These are phyloP conservation scores for Allacma fusca DNA, from an alignment of 2,888 invertebrate species.

Conservation along the genomic window DNA sequence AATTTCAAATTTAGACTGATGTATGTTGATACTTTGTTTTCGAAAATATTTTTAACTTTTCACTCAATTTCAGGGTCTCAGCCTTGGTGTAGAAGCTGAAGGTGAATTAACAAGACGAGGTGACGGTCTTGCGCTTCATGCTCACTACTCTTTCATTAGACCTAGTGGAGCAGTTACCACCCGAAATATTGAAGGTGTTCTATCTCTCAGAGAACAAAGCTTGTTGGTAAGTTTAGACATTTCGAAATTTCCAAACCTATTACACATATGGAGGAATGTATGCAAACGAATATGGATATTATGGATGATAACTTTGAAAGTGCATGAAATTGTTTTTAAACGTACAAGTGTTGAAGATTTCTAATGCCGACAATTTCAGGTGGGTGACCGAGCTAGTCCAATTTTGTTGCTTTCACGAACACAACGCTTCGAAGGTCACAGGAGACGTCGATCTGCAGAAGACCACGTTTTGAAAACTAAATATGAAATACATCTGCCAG, in stretches of 20 bases:
- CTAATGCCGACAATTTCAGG: conserved; percentile 11
- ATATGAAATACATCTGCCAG: conserved; percentile 41
- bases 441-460: conserved; percentile 10
- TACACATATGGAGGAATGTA: too few species aligned
- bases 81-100: conserved; percentile 18
- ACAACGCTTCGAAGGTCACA: background rate
- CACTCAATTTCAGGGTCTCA: conserved; percentile 40
- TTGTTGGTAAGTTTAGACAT: conserved; percentile 28
- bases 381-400: conserved; percentile 30
- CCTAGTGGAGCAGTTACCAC: conserved; percentile 20
- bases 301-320: too few species aligned
- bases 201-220: conserved; percentile 27
- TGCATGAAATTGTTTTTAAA: too few species aligned
- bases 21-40: too few species aligned
- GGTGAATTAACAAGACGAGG: background rate
- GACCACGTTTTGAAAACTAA: conserved; percentile 11
- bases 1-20: too few species aligned
- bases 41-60: too few species aligned
- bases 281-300: too few species aligned
- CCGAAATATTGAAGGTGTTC: conserved; percentile 6
- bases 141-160: conserved; percentile 32
- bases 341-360: too few species aligned
- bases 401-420: conserved; percentile 23
- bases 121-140: conserved; percentile 12
- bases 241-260: too few species aligned